Evolutionary conservation across 1,140 invertebrate genomes (phyloP).

Genomic region (Copidosoma floridanum): DNA sequence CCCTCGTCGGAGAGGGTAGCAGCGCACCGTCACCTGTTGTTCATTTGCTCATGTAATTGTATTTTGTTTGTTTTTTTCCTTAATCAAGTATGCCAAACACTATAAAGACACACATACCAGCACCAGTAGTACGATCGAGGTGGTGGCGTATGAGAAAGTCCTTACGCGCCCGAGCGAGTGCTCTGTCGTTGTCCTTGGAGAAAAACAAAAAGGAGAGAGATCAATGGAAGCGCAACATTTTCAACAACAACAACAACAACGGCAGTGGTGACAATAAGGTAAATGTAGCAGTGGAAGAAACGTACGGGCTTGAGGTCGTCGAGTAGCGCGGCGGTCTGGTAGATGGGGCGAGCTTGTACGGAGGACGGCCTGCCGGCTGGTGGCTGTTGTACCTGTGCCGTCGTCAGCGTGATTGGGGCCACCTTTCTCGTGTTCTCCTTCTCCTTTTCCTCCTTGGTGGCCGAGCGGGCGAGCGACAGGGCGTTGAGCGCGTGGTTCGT

Average conservation of each 20-base stretch:
- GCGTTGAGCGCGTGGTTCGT: constrained; percentile 82
- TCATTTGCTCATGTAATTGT: too few relatives aligned
- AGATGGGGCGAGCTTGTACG: constrained; percentile 49
- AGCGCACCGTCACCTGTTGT: constrained; percentile 60
- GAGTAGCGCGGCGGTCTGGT: constrained; percentile 43
- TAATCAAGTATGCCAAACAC: too few relatives aligned
- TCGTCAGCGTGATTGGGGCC: constrained; percentile 41
- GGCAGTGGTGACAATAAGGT: too few relatives aligned
- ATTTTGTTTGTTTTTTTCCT: too few relatives aligned
- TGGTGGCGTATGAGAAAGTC: constrained; percentile 67
- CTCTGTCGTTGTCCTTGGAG: constrained; percentile 53
- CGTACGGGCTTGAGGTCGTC: constrained; percentile 50
- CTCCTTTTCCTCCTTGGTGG: constrained; percentile 84
- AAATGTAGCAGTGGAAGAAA: too few relatives aligned
- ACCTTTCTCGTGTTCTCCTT: constrained; percentile 78
- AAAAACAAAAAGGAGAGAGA: constrained; percentile 24
- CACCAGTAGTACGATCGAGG: constrained; percentile 68
- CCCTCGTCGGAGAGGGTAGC: constrained; percentile 67
- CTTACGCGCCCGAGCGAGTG: constrained; percentile 56
- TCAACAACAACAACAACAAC: constrained; percentile 1
- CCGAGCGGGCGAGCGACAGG: constrained; percentile 78
- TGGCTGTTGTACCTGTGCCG: constrained; percentile 38
- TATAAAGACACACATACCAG: constrained; percentile 53
- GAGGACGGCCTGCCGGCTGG: constrained; percentile 52
- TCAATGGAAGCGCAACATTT: background rate